A percentile compares a stretch with the other conserved stretches of the same genome.
Conservation (phyloP, 92 coral and sea anemone species). For the Palythoa grandis region DNA sequence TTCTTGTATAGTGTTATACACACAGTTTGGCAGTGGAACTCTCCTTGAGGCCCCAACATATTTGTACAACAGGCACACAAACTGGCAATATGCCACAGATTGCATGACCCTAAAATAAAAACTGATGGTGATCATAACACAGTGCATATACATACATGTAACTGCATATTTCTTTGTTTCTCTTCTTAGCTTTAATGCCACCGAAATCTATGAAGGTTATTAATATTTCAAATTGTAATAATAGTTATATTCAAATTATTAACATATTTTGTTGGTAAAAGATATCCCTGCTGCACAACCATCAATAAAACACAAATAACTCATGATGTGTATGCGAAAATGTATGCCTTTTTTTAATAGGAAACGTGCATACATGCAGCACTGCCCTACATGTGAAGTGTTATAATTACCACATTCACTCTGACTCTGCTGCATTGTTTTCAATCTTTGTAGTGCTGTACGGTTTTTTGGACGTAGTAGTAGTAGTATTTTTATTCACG, state of each 20-base stretch:
- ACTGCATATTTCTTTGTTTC: neutral
- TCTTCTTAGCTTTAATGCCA: neutral
- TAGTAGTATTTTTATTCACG: no score
- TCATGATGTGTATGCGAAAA: neutral
- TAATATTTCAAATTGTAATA: neutral
- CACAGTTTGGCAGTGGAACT: slow-evolving; percentile 51
- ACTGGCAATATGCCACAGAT: slow-evolving; percentile 51
- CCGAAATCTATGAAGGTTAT: neutral
- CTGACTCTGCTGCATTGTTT: slow-evolving; percentile 32
- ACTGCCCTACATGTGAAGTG: neutral
- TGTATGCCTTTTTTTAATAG: neutral
- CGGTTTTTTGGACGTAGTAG: slow-evolving; percentile 40
- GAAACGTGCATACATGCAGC: neutral
- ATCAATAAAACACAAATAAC: neutral
- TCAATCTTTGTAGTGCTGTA: slow-evolving; percentile 41
- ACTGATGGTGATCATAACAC: neutral
- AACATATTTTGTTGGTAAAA: neutral
- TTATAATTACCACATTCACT: slow-evolving; percentile 40
- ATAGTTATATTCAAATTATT: slow-evolving; percentile 1
- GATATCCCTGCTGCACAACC: neutral
- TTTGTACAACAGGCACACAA: slow-evolving; percentile 40
- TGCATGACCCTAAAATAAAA: slow-evolving; percentile 39
- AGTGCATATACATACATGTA: no score
- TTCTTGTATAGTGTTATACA: slow-evolving; percentile 35
- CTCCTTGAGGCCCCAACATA: slow-evolving; percentile 49